Base-by-base conservation (phyloP, 2,888 invertebrate genomes). In the Chirona hameri region DNA sequence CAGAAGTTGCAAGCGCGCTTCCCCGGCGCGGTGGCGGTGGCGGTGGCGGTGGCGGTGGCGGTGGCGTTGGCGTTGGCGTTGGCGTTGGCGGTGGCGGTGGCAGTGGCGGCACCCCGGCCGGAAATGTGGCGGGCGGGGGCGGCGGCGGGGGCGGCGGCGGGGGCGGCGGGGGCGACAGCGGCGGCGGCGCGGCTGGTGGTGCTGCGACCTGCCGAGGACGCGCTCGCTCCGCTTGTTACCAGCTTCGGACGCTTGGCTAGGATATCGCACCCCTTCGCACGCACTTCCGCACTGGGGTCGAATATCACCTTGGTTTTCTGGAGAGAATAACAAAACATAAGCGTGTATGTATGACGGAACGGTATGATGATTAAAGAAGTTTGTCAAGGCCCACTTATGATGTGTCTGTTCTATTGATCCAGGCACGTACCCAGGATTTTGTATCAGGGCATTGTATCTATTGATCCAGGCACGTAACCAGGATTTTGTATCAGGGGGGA, bases 231-330 rank as follows among this genome's bases (percentile, higher is more conserved):
- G n/a, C 27, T 84, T n/a, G 84, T 83, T 14, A 39, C 72, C 29
- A 79, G 46, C 27, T 83, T 46, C 24, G 10, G n/a, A 1, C 55
- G 60, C 12, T 76, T 65, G 2, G 60, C 29, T 24, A n/a, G n/a
- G n/a, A n/a, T n/a, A 12, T 12, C 48, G 48, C 9, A 7, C 9
- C 9, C 48, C 48, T 12, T 7, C 48, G 9, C 48, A 48, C 48
- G 9, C 9, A 12, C 48, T 12, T 48, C 48, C 48, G 88, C 27
- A 87, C 86, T 88, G 24, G 87, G 88, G 83, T 88, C 87, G 83
- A 84, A 86, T 65, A 87, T 88, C 0, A 88, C 88, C 10, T 84
- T 84, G 27, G 85, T 86, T 55, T 88, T 88, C 83, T 85, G 88
- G 3, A 21, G n/a, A 5, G 18, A 3, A 57, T 21, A 85, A 88